phyloP scores from a whole-genome alignment of 2,888 invertebrate species.

The Amphipyra tragopoginis region DNA sequence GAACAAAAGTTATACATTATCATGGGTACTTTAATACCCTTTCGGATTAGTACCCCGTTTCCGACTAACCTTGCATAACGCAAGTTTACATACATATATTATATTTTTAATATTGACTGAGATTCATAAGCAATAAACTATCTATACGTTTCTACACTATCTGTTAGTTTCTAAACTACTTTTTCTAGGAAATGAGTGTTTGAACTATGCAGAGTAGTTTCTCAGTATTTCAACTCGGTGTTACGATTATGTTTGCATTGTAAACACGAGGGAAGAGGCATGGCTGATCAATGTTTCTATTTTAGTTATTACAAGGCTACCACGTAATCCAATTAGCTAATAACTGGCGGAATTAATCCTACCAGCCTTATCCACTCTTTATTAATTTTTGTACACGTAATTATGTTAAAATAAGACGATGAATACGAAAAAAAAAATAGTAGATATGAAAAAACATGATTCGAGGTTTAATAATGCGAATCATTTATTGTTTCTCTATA shows the following conservation, averaged over 20 bases:
- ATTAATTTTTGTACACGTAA: constrained; percentile 28
- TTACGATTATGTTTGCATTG: constrained; percentile 4
- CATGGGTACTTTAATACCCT: too few relatives aligned
- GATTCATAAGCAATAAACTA: too few relatives aligned
- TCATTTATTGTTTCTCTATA: too few relatives aligned
- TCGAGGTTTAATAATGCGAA: too few relatives aligned
- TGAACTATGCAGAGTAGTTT: constrained; percentile 1
- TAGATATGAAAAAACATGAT: background rate
- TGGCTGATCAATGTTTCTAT: constrained; percentile 35
- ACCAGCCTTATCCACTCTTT: constrained; percentile 5
- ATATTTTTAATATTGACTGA: too few relatives aligned
- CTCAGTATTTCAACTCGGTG: constrained; percentile 8
- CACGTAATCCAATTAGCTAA: constrained; percentile 46
- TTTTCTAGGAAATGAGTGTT: background rate
- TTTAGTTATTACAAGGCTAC: constrained; percentile 40
- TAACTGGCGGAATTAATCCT: constrained; percentile 20
- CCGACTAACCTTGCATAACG: too few relatives aligned
- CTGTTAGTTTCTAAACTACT: background rate
- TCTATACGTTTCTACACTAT: too few relatives aligned
- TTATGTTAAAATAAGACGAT: constrained; percentile 1
- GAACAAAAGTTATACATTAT: too few relatives aligned
- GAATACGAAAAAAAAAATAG: constrained; percentile 11
- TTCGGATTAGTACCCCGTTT: too few relatives aligned
- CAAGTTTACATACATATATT: too few relatives aligned
- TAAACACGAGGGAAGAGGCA: constrained; percentile 16